These are phyloP conservation scores for Polyergus mexicanus DNA, from an alignment of 1,140 invertebrate species.

Conservation along the genomic window DNA sequence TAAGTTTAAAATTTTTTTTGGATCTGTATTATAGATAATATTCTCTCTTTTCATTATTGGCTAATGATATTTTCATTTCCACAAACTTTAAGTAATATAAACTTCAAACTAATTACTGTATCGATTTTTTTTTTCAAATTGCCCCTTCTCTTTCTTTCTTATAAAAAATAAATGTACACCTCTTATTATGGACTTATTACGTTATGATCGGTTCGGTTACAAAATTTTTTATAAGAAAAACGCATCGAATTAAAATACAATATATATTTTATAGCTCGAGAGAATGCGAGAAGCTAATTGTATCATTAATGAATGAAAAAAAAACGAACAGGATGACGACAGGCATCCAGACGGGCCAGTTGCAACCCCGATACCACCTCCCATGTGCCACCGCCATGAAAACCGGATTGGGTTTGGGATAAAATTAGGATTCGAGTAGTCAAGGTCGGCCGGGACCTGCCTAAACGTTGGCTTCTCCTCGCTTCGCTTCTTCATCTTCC, in stretches of 20 bases:
- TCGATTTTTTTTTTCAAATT: not conserved
- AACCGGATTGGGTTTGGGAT: conserved; percentile 82
- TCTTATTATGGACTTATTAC: not conserved
- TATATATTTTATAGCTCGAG: not conserved
- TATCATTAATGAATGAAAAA: conserved; percentile 60
- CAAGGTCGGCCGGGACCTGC: conserved; percentile 77
- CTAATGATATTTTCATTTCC: not conserved
- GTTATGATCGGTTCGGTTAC: conserved; percentile 7
- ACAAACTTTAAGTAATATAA: not conserved
- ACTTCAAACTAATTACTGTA: not conserved
- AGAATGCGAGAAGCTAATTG: conserved; percentile 23
- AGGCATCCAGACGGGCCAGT: not conserved
- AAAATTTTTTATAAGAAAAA: not conserved
- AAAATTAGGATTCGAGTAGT: conserved; percentile 80
- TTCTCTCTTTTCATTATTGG: not conserved
- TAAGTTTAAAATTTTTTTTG: not conserved
- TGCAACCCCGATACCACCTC: conserved; percentile 50
- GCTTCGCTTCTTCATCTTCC: conserved; percentile 66
- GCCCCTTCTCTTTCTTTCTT: not conserved
- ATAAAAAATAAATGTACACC: not conserved
- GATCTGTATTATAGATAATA: not conserved
- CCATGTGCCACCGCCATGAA: conserved; percentile 73
- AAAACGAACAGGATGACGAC: conserved; percentile 10
- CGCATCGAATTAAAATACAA: conserved; percentile 23
- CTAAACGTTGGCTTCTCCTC: conserved; percentile 76